These are phyloP conservation scores for Promerops cafer DNA, from an alignment of 2,113 vertebrate species.

Conservation along the genomic window DNA sequence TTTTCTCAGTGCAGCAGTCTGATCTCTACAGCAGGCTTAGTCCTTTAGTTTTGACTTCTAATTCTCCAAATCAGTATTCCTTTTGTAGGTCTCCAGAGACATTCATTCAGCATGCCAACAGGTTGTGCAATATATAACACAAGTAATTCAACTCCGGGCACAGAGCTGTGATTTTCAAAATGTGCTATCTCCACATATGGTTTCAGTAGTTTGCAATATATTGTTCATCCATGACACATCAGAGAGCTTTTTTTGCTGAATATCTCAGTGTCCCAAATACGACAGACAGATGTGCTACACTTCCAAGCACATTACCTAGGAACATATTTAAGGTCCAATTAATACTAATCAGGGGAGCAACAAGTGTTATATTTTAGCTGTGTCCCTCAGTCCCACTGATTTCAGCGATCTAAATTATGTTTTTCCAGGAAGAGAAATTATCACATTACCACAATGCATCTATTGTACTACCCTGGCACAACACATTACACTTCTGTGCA, in stretches of 20 bases:
- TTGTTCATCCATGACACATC: background rate
- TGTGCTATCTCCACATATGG: rapidly evolving
- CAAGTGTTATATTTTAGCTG: background rate
- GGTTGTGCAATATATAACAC: background rate
- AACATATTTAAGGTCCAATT: background rate
- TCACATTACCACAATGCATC: background rate
- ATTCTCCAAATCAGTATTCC: background rate
- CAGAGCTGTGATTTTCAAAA: background rate
- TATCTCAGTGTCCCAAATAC: background rate
- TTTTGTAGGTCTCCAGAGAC: background rate
- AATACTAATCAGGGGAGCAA: background rate
- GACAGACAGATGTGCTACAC: background rate
- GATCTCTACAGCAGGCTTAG: background rate
- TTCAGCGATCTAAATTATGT: background rate
- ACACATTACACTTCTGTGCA: background rate
- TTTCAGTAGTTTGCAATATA: background rate
- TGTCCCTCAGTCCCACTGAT: background rate
- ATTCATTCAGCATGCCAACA: background rate
- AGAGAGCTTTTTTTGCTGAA: background rate
- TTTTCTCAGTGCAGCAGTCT: background rate
- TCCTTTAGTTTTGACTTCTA: background rate
- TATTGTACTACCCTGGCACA: background rate
- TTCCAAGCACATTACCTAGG: background rate
- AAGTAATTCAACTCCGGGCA: background rate
- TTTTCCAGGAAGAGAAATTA: background rate